Percentiles rank a stretch among this genome's conserved stretches.
These are phyloP conservation scores for Tinea pellionella DNA, from an alignment of 2,888 invertebrate genomes.

Conservation along the genomic window DNA sequence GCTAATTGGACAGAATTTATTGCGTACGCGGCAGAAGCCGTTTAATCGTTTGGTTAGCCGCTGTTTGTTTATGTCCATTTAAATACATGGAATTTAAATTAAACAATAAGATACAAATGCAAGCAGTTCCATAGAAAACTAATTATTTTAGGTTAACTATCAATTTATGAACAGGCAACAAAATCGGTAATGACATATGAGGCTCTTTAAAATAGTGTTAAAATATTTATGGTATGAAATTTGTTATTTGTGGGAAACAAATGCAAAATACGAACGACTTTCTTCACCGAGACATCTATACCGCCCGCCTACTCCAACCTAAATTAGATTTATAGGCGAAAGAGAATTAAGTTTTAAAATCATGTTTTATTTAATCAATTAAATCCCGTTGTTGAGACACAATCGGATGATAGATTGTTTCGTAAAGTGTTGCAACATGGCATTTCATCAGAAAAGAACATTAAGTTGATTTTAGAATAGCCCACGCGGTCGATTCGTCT, in stretches of 20 bases:
- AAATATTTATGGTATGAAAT: too few relatives aligned
- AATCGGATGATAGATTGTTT: not conserved
- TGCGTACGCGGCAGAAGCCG: slow-evolving; percentile 29
- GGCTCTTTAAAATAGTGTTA: too few relatives aligned
- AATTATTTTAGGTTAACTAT: too few relatives aligned
- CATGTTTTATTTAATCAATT: not conserved
- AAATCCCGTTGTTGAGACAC: not conserved
- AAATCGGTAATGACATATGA: too few relatives aligned
- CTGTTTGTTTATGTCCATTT: slow-evolving; percentile 17
- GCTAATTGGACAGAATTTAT: slow-evolving; percentile 65
- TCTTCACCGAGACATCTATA: too few relatives aligned
- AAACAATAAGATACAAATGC: not conserved
- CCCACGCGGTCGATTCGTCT: slow-evolving; percentile 19
- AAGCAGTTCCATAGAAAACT: not conserved
- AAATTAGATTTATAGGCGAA: not conserved
- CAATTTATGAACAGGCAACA: too few relatives aligned
- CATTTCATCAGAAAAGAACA: not conserved
- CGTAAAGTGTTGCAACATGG: not conserved
- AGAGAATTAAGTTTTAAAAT: too few relatives aligned
- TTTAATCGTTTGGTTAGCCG: slow-evolving; percentile 16
- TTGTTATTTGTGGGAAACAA: too few relatives aligned
- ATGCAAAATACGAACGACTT: too few relatives aligned
- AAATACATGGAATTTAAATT: slow-evolving; percentile 14
- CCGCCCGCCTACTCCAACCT: not conserved
- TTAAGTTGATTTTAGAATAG: not conserved